A percentile compares a stretch with the other conserved stretches of the same genome.
phyloP scores from a whole-genome alignment of 2,888 invertebrate species.

The Micropterix aruncella region DNA sequence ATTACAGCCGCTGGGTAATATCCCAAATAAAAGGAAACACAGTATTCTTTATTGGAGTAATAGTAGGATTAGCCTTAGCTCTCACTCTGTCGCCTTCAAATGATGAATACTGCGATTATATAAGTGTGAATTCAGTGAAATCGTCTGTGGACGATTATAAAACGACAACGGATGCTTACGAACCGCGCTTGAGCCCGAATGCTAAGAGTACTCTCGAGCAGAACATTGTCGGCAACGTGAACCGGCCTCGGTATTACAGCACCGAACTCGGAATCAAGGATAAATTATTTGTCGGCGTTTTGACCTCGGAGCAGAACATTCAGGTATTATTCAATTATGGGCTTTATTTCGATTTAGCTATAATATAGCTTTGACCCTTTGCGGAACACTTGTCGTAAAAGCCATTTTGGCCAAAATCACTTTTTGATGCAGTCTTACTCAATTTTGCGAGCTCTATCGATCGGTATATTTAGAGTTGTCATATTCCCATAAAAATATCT shows the following conservation, averaged over 20 bases:
- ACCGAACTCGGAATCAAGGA: slow-evolving; percentile 90
- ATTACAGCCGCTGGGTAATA: not conserved
- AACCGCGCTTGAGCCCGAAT: slow-evolving; percentile 18
- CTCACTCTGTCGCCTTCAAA: slow-evolving; percentile 34
- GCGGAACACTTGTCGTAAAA: no score
- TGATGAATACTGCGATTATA: slow-evolving; percentile 16
- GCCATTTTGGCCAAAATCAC: no score
- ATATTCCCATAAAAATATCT: no score
- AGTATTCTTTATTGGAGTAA: slow-evolving; percentile 40
- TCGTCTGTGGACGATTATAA: slow-evolving; percentile 9
- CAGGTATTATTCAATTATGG: no score
- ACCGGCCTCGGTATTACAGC: slow-evolving; percentile 84
- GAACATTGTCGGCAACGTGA: slow-evolving; percentile 40
- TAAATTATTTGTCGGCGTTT: slow-evolving; percentile 74
- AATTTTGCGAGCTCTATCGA: no score
- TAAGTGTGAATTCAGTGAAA: slow-evolving; percentile 13
- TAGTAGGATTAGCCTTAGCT: slow-evolving; percentile 39
- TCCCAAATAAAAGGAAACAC: slow-evolving; percentile 39
- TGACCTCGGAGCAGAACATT: slow-evolving; percentile 62
- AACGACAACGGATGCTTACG: slow-evolving; percentile 22
- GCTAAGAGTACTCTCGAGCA: slow-evolving; percentile 5
- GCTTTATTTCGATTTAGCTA: no score
- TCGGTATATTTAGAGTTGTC: no score
- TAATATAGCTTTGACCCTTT: no score
- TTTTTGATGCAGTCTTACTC: no score